Percentiles rank a stretch among this genome's conserved stretches.
Evolutionary conservation across 2,113 vertebrate genomes (phyloP).

Genomic region (Chlorodrepanis virens): DNA sequence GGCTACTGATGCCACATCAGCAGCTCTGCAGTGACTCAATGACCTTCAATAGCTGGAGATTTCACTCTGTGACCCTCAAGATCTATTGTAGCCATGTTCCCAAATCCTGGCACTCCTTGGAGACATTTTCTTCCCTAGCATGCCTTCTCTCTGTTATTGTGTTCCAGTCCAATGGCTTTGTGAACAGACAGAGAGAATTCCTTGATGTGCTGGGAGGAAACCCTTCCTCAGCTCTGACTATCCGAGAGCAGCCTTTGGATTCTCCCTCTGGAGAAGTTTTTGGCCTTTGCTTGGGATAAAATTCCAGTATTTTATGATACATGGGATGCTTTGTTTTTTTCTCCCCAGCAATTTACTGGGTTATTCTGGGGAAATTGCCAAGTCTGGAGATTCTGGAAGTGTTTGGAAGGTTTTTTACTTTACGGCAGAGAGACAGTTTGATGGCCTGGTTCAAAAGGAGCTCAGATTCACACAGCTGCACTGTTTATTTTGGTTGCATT

Average conservation of each 20-base stretch:
- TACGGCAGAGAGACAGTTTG: constrained; percentile 52
- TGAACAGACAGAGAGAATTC: not conserved
- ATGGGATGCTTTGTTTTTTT: not conserved
- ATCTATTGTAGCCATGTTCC: not conserved
- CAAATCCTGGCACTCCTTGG: not conserved
- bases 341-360: constrained; percentile 34
- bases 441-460: constrained; percentile 62
- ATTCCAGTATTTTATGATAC: constrained; percentile 60
- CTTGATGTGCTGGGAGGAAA: not conserved
- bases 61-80: not conserved
- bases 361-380: constrained; percentile 62
- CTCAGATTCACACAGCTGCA: constrained; percentile 59
- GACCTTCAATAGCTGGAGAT: not conserved
- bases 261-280: constrained; percentile 21
- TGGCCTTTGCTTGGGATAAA: constrained; percentile 15
- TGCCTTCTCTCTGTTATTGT: not conserved
- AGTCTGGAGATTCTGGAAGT: constrained; percentile 36
- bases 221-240: not conserved
- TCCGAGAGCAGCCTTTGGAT: not conserved
- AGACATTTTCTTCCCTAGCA: not conserved
- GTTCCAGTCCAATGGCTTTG: not conserved
- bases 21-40: not conserved
- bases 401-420: constrained; percentile 56
- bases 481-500: constrained; percentile 60
- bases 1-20: not conserved